Evolutionary conservation across 2,113 vertebrate genomes (phyloP).

Genomic region (Lampris incognitus): DNA sequence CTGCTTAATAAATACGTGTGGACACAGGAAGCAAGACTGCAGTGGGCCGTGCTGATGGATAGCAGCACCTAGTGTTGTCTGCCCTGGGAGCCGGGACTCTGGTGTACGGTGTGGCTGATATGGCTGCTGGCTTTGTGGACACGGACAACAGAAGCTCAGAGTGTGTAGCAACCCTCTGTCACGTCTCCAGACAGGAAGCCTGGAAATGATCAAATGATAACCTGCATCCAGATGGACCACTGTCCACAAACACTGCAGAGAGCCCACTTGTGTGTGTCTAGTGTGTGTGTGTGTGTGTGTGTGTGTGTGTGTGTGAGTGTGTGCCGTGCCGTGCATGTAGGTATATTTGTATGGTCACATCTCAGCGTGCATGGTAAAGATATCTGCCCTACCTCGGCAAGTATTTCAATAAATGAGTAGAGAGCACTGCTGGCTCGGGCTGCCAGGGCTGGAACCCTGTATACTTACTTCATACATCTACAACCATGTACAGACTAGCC

Average conservation of each 20-base stretch:
- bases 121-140: too few species aligned
- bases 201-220: too few species aligned
- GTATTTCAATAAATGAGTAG: conserved; percentile 21
- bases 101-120: too few species aligned
- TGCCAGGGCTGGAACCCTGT: conserved; percentile 45
- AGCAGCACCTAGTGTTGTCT: conserved; percentile 6
- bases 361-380: conserved; percentile 41
- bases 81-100: too few species aligned
- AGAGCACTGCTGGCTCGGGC: conserved; percentile 42
- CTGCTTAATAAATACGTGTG: conserved; percentile 62
- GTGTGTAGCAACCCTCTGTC: too few species aligned
- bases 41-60: conserved; percentile 38
- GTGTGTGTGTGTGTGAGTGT: conserved; percentile 20
- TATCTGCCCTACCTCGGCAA: conserved; percentile 39
- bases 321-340: neutral
- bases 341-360: conserved; percentile 25
- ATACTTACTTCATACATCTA: conserved; percentile 52
- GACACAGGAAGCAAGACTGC: conserved; percentile 47
- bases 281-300: conserved; percentile 19
- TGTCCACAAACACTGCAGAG: conserved; percentile 26
- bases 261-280: conserved; percentile 33
- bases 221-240: neutral
- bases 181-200: too few species aligned
- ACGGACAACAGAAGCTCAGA: too few species aligned
- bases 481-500: conserved; percentile 33